Evolutionary conservation across 2,888 invertebrate species (phyloP).

Genomic region (Dynastes maya): DNA sequence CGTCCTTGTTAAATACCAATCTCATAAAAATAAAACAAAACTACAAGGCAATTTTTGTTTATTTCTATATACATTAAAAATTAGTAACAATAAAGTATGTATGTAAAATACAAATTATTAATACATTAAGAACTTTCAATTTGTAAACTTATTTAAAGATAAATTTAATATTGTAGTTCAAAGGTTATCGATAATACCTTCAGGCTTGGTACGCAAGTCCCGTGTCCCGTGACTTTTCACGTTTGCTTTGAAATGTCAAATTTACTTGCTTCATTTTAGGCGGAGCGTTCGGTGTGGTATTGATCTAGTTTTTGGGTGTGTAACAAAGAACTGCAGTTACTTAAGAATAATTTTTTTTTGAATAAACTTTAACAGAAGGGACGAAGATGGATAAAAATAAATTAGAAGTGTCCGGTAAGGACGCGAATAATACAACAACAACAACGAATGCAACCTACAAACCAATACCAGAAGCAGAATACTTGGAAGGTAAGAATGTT

Average conservation of each 20-base stretch:
- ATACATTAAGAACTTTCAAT: no score
- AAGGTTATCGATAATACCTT: conserved; percentile 16
- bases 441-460: conserved; percentile 71
- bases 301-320: conserved; percentile 52
- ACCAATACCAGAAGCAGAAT: conserved; percentile 73
- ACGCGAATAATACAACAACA: conserved; percentile 58
- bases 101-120: no score
- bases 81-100: no score
- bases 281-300: neutral
- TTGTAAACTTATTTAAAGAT: neutral
- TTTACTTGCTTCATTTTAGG: conserved; percentile 8
- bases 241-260: conserved; percentile 15
- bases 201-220: neutral
- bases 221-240: conserved; percentile 2
- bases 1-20: no score
- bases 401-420: conserved; percentile 65
- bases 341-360: no score
- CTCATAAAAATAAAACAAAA: no score
- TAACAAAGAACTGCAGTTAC: neutral
- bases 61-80: no score
- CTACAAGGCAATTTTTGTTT: no score
- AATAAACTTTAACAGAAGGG: conserved; percentile 8
- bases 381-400: conserved; percentile 72
- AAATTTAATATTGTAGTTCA: conserved; percentile 19
- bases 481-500: conserved; percentile 71